phyloP scores from a whole-genome alignment of 2,797 vertebrate genomes.

The Microchirus variegatus region DNA sequence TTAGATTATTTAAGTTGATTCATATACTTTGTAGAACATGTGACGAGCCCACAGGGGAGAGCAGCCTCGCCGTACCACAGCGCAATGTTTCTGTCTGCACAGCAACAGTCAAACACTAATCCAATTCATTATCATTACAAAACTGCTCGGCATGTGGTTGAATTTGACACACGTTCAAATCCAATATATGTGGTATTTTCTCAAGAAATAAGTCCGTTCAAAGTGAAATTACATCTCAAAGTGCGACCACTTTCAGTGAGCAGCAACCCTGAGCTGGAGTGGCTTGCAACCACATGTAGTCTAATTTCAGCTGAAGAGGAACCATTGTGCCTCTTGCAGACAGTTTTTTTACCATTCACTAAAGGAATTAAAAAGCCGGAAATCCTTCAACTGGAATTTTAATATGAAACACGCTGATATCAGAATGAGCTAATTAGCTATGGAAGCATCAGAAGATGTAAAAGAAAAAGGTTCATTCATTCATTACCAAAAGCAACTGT shows the following conservation, averaged over 20 bases:
- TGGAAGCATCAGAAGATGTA: constrained; percentile 24
- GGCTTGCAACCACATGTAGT: constrained; percentile 18
- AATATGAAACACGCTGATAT: constrained; percentile 50
- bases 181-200: constrained; percentile 68
- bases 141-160: constrained; percentile 54
- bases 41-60: constrained; percentile 40
- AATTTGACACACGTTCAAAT: constrained; percentile 61
- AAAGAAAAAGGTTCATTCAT: constrained; percentile 37
- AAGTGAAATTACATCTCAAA: constrained; percentile 54
- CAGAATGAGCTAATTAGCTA: constrained; percentile 47
- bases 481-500: constrained; percentile 51
- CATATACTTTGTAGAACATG: constrained; percentile 61
- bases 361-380: constrained; percentile 19
- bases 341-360: constrained; percentile 32
- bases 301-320: constrained; percentile 36
- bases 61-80: constrained; percentile 25
- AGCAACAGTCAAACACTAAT: constrained; percentile 46
- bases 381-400: constrained; percentile 24
- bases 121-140: constrained; percentile 56
- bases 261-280: constrained; percentile 10
- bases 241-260: constrained; percentile 37
- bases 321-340: constrained; percentile 38
- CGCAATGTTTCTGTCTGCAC: constrained; percentile 37
- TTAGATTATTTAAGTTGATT: constrained; percentile 58
- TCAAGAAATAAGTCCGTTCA: constrained; percentile 68